A percentile compares a stretch with the other conserved stretches of the same genome.
These are phyloP conservation scores for Rhopalosiphum maidis DNA, from an alignment of 1,140 invertebrate species.

Conservation along the genomic window DNA sequence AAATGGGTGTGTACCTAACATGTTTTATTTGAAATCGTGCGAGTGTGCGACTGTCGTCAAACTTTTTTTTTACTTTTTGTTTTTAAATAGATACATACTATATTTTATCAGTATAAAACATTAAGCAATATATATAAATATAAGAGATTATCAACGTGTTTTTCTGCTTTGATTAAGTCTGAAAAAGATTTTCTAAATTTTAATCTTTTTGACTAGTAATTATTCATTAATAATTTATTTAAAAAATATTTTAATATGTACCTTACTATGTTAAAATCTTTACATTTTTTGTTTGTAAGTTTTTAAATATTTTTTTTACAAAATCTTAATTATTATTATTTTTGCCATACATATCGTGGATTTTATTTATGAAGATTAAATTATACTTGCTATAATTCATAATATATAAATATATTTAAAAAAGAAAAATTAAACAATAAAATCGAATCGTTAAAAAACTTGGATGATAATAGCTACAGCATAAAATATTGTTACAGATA, in stretches of 20 bases:
- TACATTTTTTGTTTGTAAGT: too few relatives aligned
- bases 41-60: background rate
- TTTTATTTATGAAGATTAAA: too few relatives aligned
- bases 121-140: background rate
- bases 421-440: too few relatives aligned
- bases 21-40: slow-evolving; percentile 19
- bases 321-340: too few relatives aligned
- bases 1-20: background rate
- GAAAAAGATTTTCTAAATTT: background rate
- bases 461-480: too few relatives aligned
- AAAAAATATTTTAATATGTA: background rate
- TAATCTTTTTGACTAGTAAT: background rate
- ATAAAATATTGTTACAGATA: too few relatives aligned
- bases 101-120: background rate
- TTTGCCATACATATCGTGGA: too few relatives aligned
- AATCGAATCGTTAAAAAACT: too few relatives aligned
- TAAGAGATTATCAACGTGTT: background rate
- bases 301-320: too few relatives aligned
- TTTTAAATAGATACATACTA: background rate
- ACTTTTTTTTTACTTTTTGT: background rate
- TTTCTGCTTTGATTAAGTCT: background rate
- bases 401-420: too few relatives aligned
- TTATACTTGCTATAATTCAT: too few relatives aligned
- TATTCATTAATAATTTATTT: background rate
- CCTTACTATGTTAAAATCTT: too few relatives aligned